Conservation (phyloP, 1,140 invertebrate species). For the Nasonia giraulti region DNA sequence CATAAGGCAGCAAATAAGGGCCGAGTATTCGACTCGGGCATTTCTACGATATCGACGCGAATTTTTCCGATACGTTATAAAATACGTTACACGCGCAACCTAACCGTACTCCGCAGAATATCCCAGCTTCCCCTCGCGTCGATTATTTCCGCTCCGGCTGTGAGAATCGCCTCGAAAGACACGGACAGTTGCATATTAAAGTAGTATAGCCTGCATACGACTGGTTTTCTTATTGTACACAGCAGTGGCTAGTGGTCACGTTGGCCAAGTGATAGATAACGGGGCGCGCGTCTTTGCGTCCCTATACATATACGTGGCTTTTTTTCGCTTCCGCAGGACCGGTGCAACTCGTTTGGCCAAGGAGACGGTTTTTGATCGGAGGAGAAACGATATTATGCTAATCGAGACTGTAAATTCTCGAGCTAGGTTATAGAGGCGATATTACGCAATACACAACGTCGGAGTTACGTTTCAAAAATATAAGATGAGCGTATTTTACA, state of each 20-base stretch:
- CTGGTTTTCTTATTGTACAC: conserved; percentile 10
- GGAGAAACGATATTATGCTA: conserved; percentile 48
- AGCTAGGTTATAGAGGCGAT: background rate
- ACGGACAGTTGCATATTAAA: background rate
- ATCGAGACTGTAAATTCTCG: no score
- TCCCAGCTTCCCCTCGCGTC: background rate
- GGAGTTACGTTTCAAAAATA: background rate
- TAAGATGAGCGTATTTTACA: background rate
- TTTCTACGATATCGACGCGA: no score
- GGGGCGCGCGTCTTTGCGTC: conserved; percentile 8
- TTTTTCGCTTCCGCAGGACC: background rate
- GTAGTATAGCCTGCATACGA: background rate
- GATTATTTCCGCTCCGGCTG: conserved; percentile 28
- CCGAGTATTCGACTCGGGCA: no score
- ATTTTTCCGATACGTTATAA: no score
- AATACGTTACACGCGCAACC: no score
- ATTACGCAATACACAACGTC: background rate
- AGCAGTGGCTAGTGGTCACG: background rate
- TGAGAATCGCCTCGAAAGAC: background rate
- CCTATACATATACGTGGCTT: background rate
- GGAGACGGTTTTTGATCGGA: conserved; percentile 26
- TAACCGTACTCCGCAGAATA: background rate
- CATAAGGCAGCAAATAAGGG: background rate
- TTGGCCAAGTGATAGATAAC: conserved; percentile 26
- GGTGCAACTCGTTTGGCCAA: conserved; percentile 25